These are phyloP conservation scores for Trichogramma dendrolimi DNA, from an alignment of 2,888 invertebrate species.

Conservation along the genomic window DNA sequence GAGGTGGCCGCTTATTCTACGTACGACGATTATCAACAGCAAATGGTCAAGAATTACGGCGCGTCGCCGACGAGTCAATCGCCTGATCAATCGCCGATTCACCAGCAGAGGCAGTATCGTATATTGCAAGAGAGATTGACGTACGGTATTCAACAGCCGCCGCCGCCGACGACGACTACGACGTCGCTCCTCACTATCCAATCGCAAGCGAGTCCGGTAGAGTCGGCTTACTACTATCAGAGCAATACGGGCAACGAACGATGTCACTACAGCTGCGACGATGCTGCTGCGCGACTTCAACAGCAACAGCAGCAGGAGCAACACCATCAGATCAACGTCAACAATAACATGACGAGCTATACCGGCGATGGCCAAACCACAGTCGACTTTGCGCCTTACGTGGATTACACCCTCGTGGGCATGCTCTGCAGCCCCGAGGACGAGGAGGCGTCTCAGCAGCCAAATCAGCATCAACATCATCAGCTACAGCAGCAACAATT, in stretches of 20 bases:
- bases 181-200: constrained; percentile 35
- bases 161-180: neutral
- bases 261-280: constrained; percentile 48
- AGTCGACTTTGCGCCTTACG: constrained; percentile 45
- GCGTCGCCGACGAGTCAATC: neutral
- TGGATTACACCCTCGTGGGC: constrained; percentile 49
- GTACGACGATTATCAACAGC: constrained; percentile 37
- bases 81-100: constrained; percentile 25
- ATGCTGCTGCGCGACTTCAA: constrained; percentile 44
- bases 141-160: neutral
- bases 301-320: constrained; percentile 17
- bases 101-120: constrained; percentile 28
- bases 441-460: constrained; percentile 31
- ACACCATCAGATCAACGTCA: neutral
- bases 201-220: constrained; percentile 39
- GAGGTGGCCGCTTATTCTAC: constrained; percentile 28
- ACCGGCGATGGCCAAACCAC: constrained; percentile 12
- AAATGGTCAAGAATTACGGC: constrained; percentile 18
- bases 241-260: constrained; percentile 36
- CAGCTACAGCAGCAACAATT: neutral
- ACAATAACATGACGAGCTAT: constrained; percentile 24
- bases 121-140: constrained; percentile 5
- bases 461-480: constrained; percentile 1
- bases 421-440: constrained; percentile 47
- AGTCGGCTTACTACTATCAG: constrained; percentile 41